phyloP scores from a whole-genome alignment of 2,113 vertebrate species.

The Phalacrocorax aristotelis region DNA sequence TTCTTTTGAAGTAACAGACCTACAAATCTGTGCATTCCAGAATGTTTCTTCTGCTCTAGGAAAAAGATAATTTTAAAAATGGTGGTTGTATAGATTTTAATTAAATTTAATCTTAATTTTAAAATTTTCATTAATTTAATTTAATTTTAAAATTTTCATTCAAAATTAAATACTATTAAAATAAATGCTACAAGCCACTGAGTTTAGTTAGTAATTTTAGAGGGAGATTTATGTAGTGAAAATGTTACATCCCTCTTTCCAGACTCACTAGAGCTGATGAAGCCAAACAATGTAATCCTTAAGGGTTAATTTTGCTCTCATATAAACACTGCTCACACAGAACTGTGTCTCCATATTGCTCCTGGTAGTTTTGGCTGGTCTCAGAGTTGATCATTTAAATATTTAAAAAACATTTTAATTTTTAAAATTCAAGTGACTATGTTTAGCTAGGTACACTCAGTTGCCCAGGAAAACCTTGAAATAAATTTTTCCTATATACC shows the following conservation, averaged over 20 bases:
- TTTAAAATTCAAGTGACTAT: neutral
- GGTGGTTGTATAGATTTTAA: rapidly evolving
- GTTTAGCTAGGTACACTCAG: neutral
- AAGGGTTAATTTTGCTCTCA: neutral
- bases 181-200: neutral
- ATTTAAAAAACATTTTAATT: rapidly evolving
- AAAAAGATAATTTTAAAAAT: neutral
- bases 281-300: neutral
- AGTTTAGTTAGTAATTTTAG: neutral
- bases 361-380: neutral
- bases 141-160: neutral
- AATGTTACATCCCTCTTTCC: neutral
- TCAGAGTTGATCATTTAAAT: neutral
- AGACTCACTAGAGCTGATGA: neutral
- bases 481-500: neutral
- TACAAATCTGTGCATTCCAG: neutral
- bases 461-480: neutral
- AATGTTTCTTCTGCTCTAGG: neutral
- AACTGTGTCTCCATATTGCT: neutral
- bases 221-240: neutral
- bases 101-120: neutral
- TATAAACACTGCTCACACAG: rapidly evolving
- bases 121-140: neutral
- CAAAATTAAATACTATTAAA: neutral
- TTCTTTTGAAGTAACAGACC: neutral